These are phyloP conservation scores for Temnothorax longispinosus DNA, from an alignment of 1,140 invertebrate species.

Conservation along the genomic window DNA sequence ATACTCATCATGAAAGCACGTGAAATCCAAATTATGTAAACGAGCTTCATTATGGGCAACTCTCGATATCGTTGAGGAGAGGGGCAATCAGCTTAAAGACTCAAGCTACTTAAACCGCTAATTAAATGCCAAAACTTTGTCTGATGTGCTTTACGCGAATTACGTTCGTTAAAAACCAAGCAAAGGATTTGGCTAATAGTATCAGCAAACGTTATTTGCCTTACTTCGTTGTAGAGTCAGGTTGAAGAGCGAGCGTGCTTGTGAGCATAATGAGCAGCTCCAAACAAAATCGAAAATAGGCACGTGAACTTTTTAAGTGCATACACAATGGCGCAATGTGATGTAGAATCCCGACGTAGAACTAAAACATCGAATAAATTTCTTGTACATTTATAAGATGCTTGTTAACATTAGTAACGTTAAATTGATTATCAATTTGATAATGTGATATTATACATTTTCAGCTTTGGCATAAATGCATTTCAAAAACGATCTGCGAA, in stretches of 20 bases:
- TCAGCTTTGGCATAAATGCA: not conserved
- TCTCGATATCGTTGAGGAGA: slow-evolving; percentile 33
- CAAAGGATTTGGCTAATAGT: slow-evolving; percentile 30
- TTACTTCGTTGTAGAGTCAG: slow-evolving; percentile 47
- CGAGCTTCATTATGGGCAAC: slow-evolving; percentile 49
- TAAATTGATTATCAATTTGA: not conserved
- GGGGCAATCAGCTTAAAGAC: slow-evolving; percentile 53
- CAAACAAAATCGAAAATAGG: slow-evolving; percentile 41
- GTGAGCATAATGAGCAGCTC: slow-evolving; percentile 53
- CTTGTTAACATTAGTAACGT: not conserved
- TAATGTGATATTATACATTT: not conserved
- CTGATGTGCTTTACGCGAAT: slow-evolving; percentile 20
- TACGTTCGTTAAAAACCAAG: slow-evolving; percentile 32
- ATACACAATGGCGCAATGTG: not conserved
- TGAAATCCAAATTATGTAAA: slow-evolving; percentile 41
- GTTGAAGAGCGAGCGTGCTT: slow-evolving; percentile 20
- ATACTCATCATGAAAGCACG: not conserved
- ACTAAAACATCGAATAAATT: not conserved
- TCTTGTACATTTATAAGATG: not conserved
- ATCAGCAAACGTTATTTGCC: slow-evolving; percentile 53
- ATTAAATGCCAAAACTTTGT: slow-evolving; percentile 54
- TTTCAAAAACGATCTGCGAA: not conserved
- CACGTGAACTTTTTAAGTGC: slow-evolving; percentile 10
- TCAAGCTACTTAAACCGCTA: slow-evolving; percentile 42
- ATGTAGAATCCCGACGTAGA: not conserved